These are phyloP conservation scores for Blennius ocellaris DNA, from an alignment of 2,113 vertebrate genomes.

Conservation along the genomic window DNA sequence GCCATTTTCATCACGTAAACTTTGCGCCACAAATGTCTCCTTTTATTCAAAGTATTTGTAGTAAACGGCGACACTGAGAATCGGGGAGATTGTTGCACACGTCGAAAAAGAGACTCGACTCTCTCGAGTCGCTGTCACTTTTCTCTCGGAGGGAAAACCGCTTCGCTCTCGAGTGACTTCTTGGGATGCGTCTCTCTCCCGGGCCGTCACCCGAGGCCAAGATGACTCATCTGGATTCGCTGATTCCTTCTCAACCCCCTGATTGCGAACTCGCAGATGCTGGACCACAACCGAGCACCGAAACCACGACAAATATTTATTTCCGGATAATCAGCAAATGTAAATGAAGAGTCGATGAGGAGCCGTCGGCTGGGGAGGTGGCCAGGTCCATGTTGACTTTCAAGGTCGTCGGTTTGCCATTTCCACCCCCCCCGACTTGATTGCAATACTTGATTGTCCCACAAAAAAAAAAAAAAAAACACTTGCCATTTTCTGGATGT, in stretches of 20 bases:
- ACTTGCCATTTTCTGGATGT: not conserved
- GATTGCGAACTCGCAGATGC: slow-evolving; percentile 44
- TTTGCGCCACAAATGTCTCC: too few relatives aligned
- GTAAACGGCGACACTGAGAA: too few relatives aligned
- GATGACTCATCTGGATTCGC: slow-evolving; percentile 66
- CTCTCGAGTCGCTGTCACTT: too few relatives aligned
- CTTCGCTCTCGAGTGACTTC: not conserved
- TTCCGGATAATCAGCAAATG: slow-evolving; percentile 61
- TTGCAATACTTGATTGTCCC: not conserved
- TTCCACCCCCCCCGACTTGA: not conserved
- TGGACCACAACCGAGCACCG: slow-evolving; percentile 33
- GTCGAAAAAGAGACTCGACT: too few relatives aligned
- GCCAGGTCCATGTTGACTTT: not conserved
- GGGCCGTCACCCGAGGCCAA: slow-evolving; percentile 58
- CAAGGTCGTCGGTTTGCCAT: not conserved
- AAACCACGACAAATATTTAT: slow-evolving; percentile 71
- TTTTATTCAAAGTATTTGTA: too few relatives aligned
- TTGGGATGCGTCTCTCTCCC: slow-evolving; percentile 8
- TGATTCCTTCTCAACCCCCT: slow-evolving; percentile 24
- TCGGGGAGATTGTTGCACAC: too few relatives aligned
- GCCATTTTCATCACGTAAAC: too few relatives aligned
- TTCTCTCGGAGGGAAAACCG: slow-evolving; percentile 4
- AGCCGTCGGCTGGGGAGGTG: not conserved
- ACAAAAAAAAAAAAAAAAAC: too few relatives aligned
- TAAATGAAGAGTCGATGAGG: slow-evolving; percentile 63